Conservation (phyloP, 2,113 vertebrate genomes). For the Echinops telfairi region DNA sequence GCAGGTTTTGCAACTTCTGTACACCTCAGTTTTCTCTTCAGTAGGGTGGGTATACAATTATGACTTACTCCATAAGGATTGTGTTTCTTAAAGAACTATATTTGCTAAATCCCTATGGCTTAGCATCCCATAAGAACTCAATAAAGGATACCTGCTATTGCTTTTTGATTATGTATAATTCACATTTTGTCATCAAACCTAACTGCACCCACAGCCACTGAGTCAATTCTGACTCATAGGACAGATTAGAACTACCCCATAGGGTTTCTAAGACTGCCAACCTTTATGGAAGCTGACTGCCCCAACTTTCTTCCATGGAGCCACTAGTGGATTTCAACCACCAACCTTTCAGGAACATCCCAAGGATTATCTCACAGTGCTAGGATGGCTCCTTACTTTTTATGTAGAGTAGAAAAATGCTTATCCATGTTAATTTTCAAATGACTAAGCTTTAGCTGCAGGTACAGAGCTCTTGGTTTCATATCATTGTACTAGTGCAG, state of each 20-base stretch:
- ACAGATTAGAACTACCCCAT: no score
- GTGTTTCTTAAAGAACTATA: background rate
- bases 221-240: no score
- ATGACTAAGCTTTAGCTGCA: no score
- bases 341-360: no score
- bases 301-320: no score
- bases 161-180: background rate
- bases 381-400: background rate
- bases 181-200: no score
- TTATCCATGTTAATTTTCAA: background rate
- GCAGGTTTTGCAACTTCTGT: background rate
- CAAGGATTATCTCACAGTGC: no score
- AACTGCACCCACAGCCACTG: no score
- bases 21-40: background rate
- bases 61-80: background rate
- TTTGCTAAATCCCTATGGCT: background rate
- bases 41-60: background rate
- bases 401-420: background rate
- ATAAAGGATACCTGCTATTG: background rate
- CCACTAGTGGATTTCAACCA: no score
- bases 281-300: no score
- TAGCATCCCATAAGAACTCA: background rate
- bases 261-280: no score
- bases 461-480: background rate
- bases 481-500: background rate